Evolutionary conservation across 2,113 vertebrate species (phyloP), one percentile per base, ranked within the genome.

Genomic region (Saguinus midas): DNA sequence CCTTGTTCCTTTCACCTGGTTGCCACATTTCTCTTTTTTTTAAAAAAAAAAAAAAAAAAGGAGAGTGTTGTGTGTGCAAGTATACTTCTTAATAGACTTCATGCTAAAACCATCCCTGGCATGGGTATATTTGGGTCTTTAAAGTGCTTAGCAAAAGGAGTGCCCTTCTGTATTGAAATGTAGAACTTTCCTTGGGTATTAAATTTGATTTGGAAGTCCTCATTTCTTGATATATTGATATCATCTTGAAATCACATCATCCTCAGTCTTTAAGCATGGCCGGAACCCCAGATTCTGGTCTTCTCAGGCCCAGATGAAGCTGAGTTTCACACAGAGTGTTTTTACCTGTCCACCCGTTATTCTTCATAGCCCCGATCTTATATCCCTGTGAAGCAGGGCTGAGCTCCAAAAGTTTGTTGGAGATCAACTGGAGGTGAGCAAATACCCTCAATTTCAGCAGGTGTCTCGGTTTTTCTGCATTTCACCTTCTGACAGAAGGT

Each of bases 1-100:
- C 93, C 91, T 95, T 96, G 85, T 89, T 96, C 48, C 86, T 96
- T 94, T 96, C 68, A 97, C 97, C 87, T 97, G 91, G 81, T 82
- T 81, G 91, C 40, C 57, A 72, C 57, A 73, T 88, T 95, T 90
- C 50, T 45, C 76, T 50, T 17, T 43, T 43, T 43, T 43, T 43
- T 43, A n/a, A n/a, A n/a, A n/a, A n/a, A n/a, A n/a, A 43, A 5
- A 89, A 89, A 52, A 48, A 7, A 91, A 72, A 76, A 58, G 29
- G 5, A 4, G 72, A 66, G 37, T 16, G 45, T 50, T 72, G 29
- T 90, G 21, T 86, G 37, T 93, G 64, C 16, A 91, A 32, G n/a
- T 87, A 48, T 82, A 40, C 76, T 52, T 90, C 90, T 94, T 95
- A 70, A 45, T 11, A 81, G 73, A 13, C 79, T 91, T 85, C 43